These are phyloP conservation scores for Hydroisotoma schaefferi DNA, from an alignment of 2,888 invertebrate genomes.

Conservation along the genomic window DNA sequence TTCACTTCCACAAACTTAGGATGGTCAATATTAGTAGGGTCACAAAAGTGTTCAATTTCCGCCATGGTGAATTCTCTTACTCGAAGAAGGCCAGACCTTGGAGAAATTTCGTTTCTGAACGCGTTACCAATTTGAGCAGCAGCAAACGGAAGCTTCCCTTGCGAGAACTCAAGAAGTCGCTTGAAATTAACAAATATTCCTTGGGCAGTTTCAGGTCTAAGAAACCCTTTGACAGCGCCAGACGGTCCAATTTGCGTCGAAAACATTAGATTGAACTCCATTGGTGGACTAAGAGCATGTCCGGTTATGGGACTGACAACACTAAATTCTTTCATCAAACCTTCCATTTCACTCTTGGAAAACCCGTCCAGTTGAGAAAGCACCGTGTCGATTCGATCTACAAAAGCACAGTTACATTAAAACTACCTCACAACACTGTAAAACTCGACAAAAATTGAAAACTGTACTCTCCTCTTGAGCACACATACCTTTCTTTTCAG, in stretches of 20 bases:
- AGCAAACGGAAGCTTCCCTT: constrained; percentile 92
- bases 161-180: constrained; percentile 92
- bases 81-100: constrained; percentile 88
- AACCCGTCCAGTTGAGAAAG: constrained; percentile 73
- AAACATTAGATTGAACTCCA: constrained; percentile 99
- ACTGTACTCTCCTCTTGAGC: not conserved
- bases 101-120: constrained; percentile 99
- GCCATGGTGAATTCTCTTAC: constrained; percentile 99
- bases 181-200: constrained; percentile 99
- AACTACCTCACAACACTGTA: not conserved
- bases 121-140: constrained; percentile 98
- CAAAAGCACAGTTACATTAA: not conserved
- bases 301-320: constrained; percentile 95
- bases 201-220: constrained; percentile 98
- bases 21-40: constrained; percentile 80
- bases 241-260: constrained; percentile 96
- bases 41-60: constrained; percentile 99
- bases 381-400: constrained; percentile 43
- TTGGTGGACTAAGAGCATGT: constrained; percentile 90
- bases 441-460: not conserved
- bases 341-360: constrained; percentile 83
- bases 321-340: constrained; percentile 75
- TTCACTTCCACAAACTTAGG: constrained; percentile 79
- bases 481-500: constrained; percentile 55
- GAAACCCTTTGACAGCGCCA: constrained; percentile 69